A percentile compares a stretch with the other conserved stretches of the same genome.
Evolutionary conservation across 2,797 vertebrate genomes (phyloP).

Genomic region (Fratercula arctica): DNA sequence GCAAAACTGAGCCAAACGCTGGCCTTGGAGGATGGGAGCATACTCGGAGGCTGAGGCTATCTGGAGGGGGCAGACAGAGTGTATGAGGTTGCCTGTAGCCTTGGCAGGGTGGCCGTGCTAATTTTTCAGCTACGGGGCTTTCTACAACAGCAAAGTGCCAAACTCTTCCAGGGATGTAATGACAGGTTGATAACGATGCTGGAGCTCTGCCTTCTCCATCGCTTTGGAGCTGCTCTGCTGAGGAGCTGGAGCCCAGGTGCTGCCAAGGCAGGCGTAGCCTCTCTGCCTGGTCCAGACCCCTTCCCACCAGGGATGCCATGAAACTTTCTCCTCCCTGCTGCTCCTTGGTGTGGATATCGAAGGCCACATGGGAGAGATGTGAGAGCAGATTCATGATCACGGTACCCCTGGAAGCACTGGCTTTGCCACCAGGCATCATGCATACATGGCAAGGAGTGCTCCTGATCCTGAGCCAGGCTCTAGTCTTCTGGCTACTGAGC

Average conservation of each 20-base stretch:
- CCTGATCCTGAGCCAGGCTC: background rate
- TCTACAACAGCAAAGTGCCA: background rate
- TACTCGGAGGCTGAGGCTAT: slow-evolving; percentile 23
- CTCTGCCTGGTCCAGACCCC: background rate
- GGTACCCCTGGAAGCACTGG: background rate
- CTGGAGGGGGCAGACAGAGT: background rate
- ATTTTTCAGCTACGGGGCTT: background rate
- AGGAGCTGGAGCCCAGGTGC: background rate
- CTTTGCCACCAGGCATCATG: background rate
- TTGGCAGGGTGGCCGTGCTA: background rate
- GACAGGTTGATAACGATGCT: background rate
- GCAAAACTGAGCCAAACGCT: background rate
- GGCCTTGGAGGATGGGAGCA: slow-evolving; percentile 7
- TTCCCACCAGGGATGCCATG: background rate
- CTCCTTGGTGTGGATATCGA: background rate
- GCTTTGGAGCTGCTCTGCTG: background rate
- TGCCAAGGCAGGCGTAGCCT: background rate
- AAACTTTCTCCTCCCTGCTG: background rate
- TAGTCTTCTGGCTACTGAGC: background rate
- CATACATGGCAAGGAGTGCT: background rate
- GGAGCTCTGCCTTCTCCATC: background rate
- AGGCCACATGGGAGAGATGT: background rate
- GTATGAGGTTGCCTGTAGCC: slow-evolving; percentile 17
- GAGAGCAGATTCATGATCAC: background rate
- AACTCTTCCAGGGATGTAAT: background rate